A percentile compares a stretch with the other conserved stretches of the same genome.
Evolutionary conservation across 2,797 vertebrate species (phyloP).

Genomic region (Channa striata): DNA sequence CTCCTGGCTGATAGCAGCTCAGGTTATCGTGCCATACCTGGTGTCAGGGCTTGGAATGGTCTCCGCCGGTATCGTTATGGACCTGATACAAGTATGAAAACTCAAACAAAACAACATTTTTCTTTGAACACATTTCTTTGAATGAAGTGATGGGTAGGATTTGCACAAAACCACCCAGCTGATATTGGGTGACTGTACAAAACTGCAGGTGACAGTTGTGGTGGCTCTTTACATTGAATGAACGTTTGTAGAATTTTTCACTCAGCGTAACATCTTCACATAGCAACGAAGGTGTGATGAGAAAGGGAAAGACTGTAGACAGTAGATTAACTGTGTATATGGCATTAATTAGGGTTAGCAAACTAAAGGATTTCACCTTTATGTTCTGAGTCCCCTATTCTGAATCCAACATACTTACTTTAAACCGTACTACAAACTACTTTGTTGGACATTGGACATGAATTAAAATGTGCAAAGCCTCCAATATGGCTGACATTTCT

Average conservation of each 20-base stretch:
- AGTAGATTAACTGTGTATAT: background rate
- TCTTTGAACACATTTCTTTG: too few relatives aligned
- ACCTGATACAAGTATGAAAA: slow-evolving; percentile 89
- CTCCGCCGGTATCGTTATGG: slow-evolving; percentile 91
- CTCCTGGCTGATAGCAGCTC: slow-evolving; percentile 84
- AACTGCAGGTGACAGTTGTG: background rate
- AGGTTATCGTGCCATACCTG: slow-evolving; percentile 88
- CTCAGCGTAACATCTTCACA: too few relatives aligned
- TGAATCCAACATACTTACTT: too few relatives aligned
- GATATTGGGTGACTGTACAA: background rate
- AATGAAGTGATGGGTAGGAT: too few relatives aligned
- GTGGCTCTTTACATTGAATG: background rate
- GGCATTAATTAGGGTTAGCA: background rate
- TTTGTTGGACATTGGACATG: too few relatives aligned
- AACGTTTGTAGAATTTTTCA: background rate
- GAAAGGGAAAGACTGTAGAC: background rate
- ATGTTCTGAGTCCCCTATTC: too few relatives aligned
- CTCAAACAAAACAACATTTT: too few relatives aligned
- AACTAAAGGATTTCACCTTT: background rate
- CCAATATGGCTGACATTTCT: too few relatives aligned
- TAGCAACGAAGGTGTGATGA: background rate
- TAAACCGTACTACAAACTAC: too few relatives aligned
- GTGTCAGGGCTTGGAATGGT: slow-evolving; percentile 92
- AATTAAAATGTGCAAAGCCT: too few relatives aligned
- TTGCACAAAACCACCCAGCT: too few relatives aligned